These are phyloP conservation scores for Diplodus puntazzo DNA, from an alignment of 2,797 vertebrate genomes.

Conservation along the genomic window DNA sequence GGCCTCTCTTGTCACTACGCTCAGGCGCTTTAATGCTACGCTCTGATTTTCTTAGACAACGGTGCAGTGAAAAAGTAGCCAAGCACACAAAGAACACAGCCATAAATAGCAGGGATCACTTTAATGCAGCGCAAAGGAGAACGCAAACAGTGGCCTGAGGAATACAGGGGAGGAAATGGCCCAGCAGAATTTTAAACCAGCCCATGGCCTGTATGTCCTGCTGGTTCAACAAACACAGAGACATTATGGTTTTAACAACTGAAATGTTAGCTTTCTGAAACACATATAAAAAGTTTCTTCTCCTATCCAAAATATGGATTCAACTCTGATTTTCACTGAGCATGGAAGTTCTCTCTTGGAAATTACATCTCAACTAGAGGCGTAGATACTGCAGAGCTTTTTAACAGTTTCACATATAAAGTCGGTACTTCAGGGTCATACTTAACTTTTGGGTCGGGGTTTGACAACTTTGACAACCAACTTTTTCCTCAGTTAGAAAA, in stretches of 20 bases:
- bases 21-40: slow-evolving; percentile 25
- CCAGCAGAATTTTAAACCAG: slow-evolving; percentile 17
- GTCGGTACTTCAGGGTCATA: background rate
- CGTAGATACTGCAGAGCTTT: background rate
- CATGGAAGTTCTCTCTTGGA: background rate
- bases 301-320: too few relatives aligned
- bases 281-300: background rate
- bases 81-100: slow-evolving; percentile 1
- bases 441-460: background rate
- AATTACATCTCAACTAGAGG: background rate
- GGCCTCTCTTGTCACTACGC: slow-evolving; percentile 5
- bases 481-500: background rate
- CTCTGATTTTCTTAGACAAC: slow-evolving; percentile 44
- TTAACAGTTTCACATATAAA: background rate
- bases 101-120: slow-evolving; percentile 32
- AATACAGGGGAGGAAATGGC: background rate
- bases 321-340: background rate
- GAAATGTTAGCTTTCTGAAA: background rate
- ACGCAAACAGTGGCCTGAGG: background rate
- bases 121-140: slow-evolving; percentile 11
- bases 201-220: background rate
- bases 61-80: slow-evolving; percentile 14
- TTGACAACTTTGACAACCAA: background rate
- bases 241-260: background rate
- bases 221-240: slow-evolving; percentile 19